Evolutionary conservation across 2,113 vertebrate species (phyloP).

Genomic region (Mirounga angustirostris): DNA sequence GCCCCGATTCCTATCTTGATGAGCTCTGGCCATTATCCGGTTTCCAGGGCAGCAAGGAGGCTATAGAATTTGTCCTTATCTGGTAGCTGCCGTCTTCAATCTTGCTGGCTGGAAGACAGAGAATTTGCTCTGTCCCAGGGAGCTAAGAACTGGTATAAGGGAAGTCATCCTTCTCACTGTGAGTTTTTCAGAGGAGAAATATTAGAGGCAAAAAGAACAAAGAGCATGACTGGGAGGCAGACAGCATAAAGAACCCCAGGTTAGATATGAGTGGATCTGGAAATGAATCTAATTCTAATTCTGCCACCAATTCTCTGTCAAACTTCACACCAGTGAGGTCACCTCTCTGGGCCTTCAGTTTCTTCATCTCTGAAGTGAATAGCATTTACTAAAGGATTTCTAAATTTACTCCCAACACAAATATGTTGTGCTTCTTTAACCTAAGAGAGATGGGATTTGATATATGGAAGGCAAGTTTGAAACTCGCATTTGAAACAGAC

Average conservation of each 20-base stretch:
- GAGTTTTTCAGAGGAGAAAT: neutral
- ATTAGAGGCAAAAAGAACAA: neutral
- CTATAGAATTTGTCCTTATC: neutral
- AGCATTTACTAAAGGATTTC: neutral
- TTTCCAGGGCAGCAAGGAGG: neutral
- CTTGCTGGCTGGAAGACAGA: neutral
- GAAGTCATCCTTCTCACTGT: neutral
- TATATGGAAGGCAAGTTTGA: neutral
- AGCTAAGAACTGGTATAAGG: neutral
- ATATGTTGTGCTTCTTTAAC: neutral
- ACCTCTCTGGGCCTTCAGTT: neutral
- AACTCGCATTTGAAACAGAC: neutral
- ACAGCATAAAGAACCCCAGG: fast-evolving
- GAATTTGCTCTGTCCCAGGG: neutral
- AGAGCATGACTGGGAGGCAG: fast-evolving
- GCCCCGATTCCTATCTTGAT: neutral
- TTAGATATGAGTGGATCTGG: neutral
- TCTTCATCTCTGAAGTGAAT: neutral
- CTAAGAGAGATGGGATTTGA: neutral
- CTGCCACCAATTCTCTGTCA: neutral
- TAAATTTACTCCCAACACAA: neutral
- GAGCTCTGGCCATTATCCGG: neutral
- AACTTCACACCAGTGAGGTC: neutral
- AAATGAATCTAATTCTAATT: neutral
- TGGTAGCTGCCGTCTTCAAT: neutral